phyloP scores from a whole-genome alignment of 2,113 vertebrate genomes.

The Pomatorhinus ruficollis region DNA sequence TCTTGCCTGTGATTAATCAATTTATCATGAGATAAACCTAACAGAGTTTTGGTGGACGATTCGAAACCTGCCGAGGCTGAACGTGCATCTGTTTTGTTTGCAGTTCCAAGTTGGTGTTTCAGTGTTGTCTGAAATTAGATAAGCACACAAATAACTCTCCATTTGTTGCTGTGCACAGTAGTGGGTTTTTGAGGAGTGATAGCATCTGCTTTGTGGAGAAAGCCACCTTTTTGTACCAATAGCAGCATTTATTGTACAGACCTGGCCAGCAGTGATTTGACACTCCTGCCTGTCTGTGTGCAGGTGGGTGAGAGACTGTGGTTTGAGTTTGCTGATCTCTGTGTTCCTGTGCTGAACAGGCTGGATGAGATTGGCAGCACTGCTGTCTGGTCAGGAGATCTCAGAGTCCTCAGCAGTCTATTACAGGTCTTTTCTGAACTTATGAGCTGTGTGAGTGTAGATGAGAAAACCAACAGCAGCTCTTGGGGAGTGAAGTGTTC shows the following conservation, averaged over 20 bases:
- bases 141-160: not conserved
- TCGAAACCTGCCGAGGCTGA: not conserved
- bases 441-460: fast-evolving
- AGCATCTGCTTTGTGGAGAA: not conserved
- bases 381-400: not conserved
- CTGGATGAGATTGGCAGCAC: not conserved
- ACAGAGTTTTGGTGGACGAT: not conserved
- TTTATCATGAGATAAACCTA: not conserved
- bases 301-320: not conserved
- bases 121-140: not conserved
- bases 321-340: not conserved
- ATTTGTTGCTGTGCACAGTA: not conserved
- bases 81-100: not conserved
- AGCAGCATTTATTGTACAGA: not conserved
- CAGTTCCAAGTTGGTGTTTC: not conserved
- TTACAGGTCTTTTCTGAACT: not conserved
- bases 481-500: not conserved
- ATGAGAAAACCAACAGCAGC: not conserved
- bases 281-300: not conserved
- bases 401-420: not conserved
- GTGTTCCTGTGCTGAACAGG: not conserved
- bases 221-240: not conserved
- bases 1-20: slow-evolving; percentile 9
- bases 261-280: not conserved
- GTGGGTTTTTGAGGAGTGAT: not conserved